A percentile compares a stretch with the other conserved stretches of the same genome.
phyloP scores from a whole-genome alignment of 2,797 vertebrate genomes.

The Enteromius treurensis region DNA sequence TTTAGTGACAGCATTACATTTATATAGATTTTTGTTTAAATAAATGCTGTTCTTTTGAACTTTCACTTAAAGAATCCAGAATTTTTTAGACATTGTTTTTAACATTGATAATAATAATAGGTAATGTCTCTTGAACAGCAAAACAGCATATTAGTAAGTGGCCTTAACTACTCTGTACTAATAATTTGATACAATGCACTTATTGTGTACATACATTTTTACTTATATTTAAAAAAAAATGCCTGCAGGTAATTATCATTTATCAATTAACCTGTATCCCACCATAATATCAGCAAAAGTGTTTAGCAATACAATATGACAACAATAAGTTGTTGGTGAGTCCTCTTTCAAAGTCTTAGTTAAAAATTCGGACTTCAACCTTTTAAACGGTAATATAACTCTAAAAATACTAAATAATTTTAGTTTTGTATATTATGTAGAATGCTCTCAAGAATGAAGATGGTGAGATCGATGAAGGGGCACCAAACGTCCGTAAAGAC shows the following conservation, averaged over 20 bases:
- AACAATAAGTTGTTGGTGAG: not conserved
- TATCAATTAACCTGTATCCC: not conserved
- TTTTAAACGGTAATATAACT: not conserved
- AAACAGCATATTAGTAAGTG: not conserved
- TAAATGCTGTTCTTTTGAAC: not conserved
- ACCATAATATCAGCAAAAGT: not conserved
- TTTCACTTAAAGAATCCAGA: not conserved
- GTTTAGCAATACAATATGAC: not conserved
- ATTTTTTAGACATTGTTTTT: not conserved
- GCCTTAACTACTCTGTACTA: not conserved
- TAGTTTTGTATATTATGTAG: slow-evolving; percentile 62
- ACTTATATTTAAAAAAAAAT: not conserved
- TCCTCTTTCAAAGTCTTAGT: not conserved
- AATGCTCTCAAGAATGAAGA: slow-evolving; percentile 82
- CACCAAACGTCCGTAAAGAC: slow-evolving; percentile 70
- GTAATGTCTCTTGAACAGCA: not conserved
- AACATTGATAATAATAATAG: not conserved
- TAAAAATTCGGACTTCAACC: not conserved
- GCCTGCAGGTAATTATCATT: not conserved
- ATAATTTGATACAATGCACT: not conserved
- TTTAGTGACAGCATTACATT: not conserved
- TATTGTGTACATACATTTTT: not conserved
- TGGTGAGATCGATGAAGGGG: slow-evolving; percentile 71
- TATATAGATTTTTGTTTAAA: not conserved
- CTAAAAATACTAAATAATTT: not conserved